A percentile compares a stretch with the other conserved stretches of the same genome.
These are phyloP conservation scores for Megalops atlanticus DNA, from an alignment of 2,113 vertebrate genomes.

Conservation along the genomic window DNA sequence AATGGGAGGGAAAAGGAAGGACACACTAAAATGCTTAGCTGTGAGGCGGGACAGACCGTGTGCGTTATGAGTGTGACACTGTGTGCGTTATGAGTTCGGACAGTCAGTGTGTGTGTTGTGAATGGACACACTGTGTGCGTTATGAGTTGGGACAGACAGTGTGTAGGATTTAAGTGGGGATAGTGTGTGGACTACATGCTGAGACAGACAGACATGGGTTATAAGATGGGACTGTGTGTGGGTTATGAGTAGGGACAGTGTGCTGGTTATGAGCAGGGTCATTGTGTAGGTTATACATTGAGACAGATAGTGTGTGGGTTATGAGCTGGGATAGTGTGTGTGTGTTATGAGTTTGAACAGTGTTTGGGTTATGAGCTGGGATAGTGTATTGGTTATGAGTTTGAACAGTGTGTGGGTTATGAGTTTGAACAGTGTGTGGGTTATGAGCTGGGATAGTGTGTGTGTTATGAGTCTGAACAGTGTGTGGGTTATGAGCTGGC, in stretches of 20 bases:
- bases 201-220: background rate
- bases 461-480: background rate
- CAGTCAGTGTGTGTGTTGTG: too few relatives aligned
- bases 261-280: background rate
- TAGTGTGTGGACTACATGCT: background rate
- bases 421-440: background rate
- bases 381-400: background rate
- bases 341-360: background rate
- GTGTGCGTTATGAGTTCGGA: too few relatives aligned
- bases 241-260: background rate
- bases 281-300: background rate
- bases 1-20: too few relatives aligned
- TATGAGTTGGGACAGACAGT: too few relatives aligned
- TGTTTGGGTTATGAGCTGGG: background rate
- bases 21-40: too few relatives aligned
- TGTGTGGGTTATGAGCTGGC: background rate
- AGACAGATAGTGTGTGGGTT: background rate
- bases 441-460: background rate
- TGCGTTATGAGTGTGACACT: too few relatives aligned
- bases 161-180: background rate
- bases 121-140: too few relatives aligned
- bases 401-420: background rate
- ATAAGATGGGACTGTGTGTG: background rate
- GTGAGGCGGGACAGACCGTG: too few relatives aligned
- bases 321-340: background rate